These are phyloP conservation scores for Eulemur macaco DNA, from an alignment of 2,113 vertebrate species.

Conservation along the genomic window DNA sequence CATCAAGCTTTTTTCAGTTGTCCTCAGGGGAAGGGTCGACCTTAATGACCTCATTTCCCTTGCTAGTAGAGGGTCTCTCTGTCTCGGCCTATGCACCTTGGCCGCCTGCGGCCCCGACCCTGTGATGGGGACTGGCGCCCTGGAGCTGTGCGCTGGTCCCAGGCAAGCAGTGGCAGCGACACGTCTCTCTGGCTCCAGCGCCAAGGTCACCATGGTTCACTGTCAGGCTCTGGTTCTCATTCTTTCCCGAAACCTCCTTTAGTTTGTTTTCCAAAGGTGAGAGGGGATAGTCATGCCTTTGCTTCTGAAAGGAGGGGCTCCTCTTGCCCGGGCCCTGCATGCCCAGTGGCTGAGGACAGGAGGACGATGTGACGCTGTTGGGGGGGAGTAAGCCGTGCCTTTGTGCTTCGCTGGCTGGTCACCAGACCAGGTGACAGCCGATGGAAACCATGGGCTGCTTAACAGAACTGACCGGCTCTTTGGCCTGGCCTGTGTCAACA, in stretches of 20 bases:
- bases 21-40: neutral
- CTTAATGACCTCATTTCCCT: neutral
- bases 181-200: neutral
- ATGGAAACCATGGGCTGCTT: neutral
- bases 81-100: accelerated
- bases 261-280: neutral
- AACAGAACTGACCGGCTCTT: neutral
- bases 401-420: accelerated
- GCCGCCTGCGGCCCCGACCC: neutral
- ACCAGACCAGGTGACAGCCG: neutral
- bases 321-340: accelerated
- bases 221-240: neutral
- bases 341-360: accelerated
- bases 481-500: accelerated
- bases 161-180: neutral
- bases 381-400: accelerated
- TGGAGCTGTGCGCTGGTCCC: neutral
- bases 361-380: accelerated
- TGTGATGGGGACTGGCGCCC: neutral
- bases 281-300: neutral
- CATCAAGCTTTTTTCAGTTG: neutral
- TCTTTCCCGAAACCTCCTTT: neutral
- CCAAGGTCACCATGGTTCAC: neutral
- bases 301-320: neutral
- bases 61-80: neutral